These are phyloP conservation scores for Xanthia togata DNA, from an alignment of 2,888 invertebrate species.

Conservation along the genomic window DNA sequence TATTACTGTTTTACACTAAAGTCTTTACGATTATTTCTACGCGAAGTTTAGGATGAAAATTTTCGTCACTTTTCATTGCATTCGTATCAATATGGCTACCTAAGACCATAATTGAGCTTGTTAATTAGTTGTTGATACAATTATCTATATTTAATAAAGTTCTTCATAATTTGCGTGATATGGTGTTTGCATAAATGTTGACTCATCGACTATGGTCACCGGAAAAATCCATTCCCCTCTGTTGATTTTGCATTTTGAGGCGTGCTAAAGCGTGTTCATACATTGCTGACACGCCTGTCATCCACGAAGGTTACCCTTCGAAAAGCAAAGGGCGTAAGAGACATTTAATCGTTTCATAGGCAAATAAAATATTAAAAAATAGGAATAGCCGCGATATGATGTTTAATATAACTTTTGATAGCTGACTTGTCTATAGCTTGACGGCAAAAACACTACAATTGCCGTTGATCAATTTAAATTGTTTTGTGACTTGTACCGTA, in stretches of 20 bases:
- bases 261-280: conserved; percentile 41
- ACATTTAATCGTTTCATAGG: neutral
- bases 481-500: neutral
- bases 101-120: neutral
- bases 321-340: neutral
- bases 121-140: neutral
- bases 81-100: neutral
- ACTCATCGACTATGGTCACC: conserved; percentile 62
- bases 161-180: conserved; percentile 40
- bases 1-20: no score
- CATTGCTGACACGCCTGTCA: conserved; percentile 29
- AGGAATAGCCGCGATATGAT: neutral
- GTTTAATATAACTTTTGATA: neutral
- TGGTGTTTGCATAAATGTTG: conserved; percentile 43
- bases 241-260: conserved; percentile 56
- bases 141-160: conserved; percentile 1
- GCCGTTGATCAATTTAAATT: neutral
- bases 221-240: conserved; percentile 63
- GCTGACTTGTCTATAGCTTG: neutral
- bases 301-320: neutral
- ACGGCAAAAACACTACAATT: neutral
- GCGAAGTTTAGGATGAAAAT: neutral
- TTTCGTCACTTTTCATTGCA: neutral
- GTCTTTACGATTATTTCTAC: no score
- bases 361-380: no score